phyloP scores from a whole-genome alignment of 1,140 invertebrate species.

The Drosophila lini region DNA sequence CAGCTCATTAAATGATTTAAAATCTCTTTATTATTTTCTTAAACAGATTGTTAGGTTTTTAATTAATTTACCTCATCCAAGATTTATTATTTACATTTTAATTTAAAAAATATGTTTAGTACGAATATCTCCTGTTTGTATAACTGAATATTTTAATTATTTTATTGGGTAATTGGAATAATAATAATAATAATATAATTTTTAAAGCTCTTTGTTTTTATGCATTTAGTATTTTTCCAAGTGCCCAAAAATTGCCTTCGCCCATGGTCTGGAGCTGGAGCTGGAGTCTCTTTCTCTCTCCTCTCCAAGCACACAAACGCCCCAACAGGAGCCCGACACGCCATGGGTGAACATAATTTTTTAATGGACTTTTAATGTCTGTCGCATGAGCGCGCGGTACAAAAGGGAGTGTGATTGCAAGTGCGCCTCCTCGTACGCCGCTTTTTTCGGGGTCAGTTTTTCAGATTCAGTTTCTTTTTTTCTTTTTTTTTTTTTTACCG shows the following conservation, averaged over 20 bases:
- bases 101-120: too few species aligned
- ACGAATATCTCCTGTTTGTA: too few species aligned
- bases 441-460: slow-evolving; percentile 37
- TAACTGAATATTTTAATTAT: too few species aligned
- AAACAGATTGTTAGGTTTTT: too few species aligned
- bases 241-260: slow-evolving; percentile 39
- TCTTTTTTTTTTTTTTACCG: not conserved
- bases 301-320: slow-evolving; percentile 30
- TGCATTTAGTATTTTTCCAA: not conserved
- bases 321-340: slow-evolving; percentile 61
- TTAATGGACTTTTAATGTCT: slow-evolving; percentile 82
- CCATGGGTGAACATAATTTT: slow-evolving; percentile 70
- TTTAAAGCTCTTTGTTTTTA: not conserved
- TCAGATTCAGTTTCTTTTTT: slow-evolving; percentile 5
- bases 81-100: too few species aligned
- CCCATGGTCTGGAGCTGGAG: slow-evolving; percentile 32
- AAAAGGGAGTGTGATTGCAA: slow-evolving; percentile 27
- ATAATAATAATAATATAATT: not conserved
- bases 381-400: slow-evolving; percentile 54
- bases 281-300: slow-evolving; percentile 15
- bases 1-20: too few species aligned
- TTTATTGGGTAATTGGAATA: too few species aligned
- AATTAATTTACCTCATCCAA: not conserved
- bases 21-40: too few species aligned
- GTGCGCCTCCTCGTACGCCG: slow-evolving; percentile 27